Evolutionary conservation across 2,113 vertebrate species (phyloP), one percentile per base, ranked within the genome.

Genomic region (Dipodomys ordii): DNA sequence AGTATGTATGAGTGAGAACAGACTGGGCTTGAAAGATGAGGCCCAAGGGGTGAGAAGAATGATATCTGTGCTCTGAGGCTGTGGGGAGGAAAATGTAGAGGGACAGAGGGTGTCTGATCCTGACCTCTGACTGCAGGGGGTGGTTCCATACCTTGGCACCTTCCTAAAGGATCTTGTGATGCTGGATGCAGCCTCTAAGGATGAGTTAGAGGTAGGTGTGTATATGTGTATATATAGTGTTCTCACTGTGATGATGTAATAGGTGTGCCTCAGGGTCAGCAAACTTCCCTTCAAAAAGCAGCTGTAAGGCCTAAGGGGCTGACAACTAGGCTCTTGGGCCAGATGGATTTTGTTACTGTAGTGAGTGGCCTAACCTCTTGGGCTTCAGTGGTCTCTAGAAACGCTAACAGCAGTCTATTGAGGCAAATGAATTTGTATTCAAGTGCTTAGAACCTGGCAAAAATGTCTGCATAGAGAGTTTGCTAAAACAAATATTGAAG

Each of bases 91-190:
- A 69, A 3, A n/a, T 46, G 19, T 2, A 4, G 60, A 60, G 76
- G 71, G 28, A 8, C 3, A 39, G 44, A 25, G 78, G 64, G 79
- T 6, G 0, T 44, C 64, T 94, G 83, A 88, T 11, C 30, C 60
- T 83, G 18, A 28, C 9, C 46, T 27, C 53, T 94, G 57, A 46
- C 60, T 60, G 49, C 95, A 98, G 97, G 98, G 98, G 32, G 97
- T 99, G 1, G 99, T 99, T 87, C 99, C 99, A 4, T 99, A 99
- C 97, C 98, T 99, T 87, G 99, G 99, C 18, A 99, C 99, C 95
- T 99, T 99, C 97, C 98, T 99, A 89, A 99, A 98, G 23, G 99
- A 99, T 97, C 98, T 99, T 67, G 99, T 99, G 94, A 99, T 99
- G 99, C 96, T 99, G 97, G 99, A 99, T 87, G 98, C 99, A 0